Evolutionary conservation across 64 coral and sea anemone genomes (phyloP), one percentile per base, ranked within the genome.

Genomic region (Actinia equina): DNA sequence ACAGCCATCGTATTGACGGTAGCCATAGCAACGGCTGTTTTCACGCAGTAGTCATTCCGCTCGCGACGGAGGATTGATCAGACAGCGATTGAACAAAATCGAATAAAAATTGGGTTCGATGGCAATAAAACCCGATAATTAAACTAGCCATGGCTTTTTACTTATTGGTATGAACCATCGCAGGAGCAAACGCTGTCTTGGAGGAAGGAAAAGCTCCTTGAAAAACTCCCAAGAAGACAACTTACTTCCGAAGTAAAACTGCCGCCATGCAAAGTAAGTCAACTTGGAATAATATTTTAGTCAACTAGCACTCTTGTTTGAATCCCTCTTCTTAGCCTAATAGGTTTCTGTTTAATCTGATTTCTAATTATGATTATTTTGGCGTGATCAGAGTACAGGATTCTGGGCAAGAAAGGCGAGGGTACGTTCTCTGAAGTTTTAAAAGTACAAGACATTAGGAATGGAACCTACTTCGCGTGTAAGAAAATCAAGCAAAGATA

Each of bases 401-500:
- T 99, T 64, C 91, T 99, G 69, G 96, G 96, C 52, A 99, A 99
- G 71, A 99, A 99, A 87, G 96, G 96, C 16, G 96, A 99, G 84
- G 96, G 96, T 8, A 99, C 96, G 25, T 99, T 99, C 79, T 99
- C 96, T 17, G 96, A 99, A 63, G 96, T 99, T 27, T 80, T 99
- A 12, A 98, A 98, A 95, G 91, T 98, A 8, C 96, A 98, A 52
- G 93, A 98, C 79, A 77, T 98, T 61, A 88, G 91, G 79, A 89
- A 98, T 89, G 96, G 96, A 25, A 92, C 65, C 65, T 98, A 98
- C 63, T 98, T 95, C 60, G 96, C 96, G 19, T 98, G 96, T 52
- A 98, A 98, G 85, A 98, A 98, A 78, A 98, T 98, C 89, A 98
- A 98, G 54, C 96, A 95, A 43, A 88, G 91, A 22, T 98, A 98